Evolutionary conservation across 2,113 vertebrate genomes (phyloP).

Genomic region (Oryzias melastigma): DNA sequence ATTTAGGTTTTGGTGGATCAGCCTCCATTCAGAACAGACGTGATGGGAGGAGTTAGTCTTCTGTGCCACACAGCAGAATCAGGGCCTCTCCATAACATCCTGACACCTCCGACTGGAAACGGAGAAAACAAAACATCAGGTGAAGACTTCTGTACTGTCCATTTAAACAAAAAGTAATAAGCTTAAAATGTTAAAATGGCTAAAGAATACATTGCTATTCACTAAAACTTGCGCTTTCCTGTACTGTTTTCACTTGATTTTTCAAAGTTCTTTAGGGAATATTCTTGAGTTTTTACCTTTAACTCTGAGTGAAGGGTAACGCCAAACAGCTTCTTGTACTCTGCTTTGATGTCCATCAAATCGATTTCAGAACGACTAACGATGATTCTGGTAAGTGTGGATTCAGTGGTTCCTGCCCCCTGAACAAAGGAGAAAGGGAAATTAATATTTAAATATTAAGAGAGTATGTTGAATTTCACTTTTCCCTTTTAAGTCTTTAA

Average conservation of each 20-base stretch:
- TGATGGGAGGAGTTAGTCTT: slow-evolving; percentile 33
- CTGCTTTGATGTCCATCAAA: slow-evolving; percentile 83
- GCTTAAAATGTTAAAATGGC: too few species aligned
- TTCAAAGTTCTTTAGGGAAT: too few species aligned
- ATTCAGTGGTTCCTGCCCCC: slow-evolving; percentile 85
- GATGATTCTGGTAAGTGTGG: slow-evolving; percentile 81
- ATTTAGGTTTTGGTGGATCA: too few species aligned
- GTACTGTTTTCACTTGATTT: too few species aligned
- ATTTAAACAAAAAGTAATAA: neutral
- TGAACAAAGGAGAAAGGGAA: slow-evolving; percentile 39
- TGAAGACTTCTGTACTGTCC: neutral
- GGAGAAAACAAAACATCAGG: neutral
- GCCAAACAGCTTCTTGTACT: slow-evolving; percentile 85
- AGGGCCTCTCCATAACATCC: slow-evolving; percentile 58
- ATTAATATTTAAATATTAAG: neutral
- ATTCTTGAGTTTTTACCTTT: slow-evolving; percentile 69
- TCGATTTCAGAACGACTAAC: slow-evolving; percentile 86
- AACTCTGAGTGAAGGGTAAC: slow-evolving; percentile 78
- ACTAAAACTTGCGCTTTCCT: too few species aligned
- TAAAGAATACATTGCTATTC: too few species aligned
- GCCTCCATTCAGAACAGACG: neutral
- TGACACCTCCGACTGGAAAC: slow-evolving; percentile 63
- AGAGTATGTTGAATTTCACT: neutral
- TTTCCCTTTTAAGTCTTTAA: neutral
- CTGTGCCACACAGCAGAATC: slow-evolving; percentile 66